Evolutionary conservation across 2,797 vertebrate genomes (phyloP), one percentile per base, ranked within the genome.

Genomic region (Parauchenoglanis punctatus): DNA sequence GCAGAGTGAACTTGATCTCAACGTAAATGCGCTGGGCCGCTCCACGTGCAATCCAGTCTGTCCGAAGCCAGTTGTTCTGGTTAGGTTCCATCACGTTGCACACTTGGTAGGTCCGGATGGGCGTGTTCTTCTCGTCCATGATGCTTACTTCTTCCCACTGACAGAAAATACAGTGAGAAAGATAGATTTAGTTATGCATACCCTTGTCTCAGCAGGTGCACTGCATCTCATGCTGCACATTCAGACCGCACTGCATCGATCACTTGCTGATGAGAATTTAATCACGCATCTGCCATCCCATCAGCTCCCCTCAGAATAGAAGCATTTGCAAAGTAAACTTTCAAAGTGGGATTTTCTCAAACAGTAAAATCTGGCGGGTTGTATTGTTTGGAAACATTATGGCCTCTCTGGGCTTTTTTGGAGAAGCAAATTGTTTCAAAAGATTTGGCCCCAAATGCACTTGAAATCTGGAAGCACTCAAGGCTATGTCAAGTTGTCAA

Each of bases 91-190:
- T 96, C 90, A 99, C 98, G 0, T 99, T 99, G 93, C 98, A 99
- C 89, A 99, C 98, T 92, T 99, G 98, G 91, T 99, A 99, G 5
- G 98, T 99, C 89, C 98, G 96, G 93, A 99, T 99, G 0, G 98
- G 98, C 20, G 98, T 99, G 87, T 99, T 99, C 94, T 99, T 99
- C 94, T 99, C 98, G 90, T 99, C 98, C 98, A 99, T 99, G 84
- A 99, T 99, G 88, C 98, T 99, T 86, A 99, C 98, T 90, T 99
- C 98, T 89, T 99, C 98, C 98, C 98, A 99, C 98, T 99, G 75
- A 84, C 83, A 91, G 1, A 40, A 52, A 89, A 49, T 87, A 61
- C 3, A 90, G n/a, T 25, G 54, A 89, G 52, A 86, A 72, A 84
- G 31, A 87, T 23, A 87, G 78, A 81, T 81, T 86, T 84, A 25